A percentile compares a stretch with the other conserved stretches of the same genome.
Conservation (phyloP, 2,888 invertebrate species). For the Eudasyphora cyanicolor region DNA sequence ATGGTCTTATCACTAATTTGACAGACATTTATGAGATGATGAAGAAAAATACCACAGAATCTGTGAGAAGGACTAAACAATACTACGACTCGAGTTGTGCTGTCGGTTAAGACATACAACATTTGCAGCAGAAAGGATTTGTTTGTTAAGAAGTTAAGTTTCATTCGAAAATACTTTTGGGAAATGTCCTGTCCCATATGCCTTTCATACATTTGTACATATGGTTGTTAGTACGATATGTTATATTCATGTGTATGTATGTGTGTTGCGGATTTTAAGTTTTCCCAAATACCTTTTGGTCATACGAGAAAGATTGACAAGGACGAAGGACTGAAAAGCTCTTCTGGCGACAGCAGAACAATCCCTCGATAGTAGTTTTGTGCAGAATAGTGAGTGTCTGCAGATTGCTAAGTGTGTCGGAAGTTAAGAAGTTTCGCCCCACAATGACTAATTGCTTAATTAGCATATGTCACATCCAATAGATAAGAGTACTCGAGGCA, state of each 20-base stretch:
- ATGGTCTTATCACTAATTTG: constrained; percentile 74
- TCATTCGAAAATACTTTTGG: background rate
- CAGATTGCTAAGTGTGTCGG: constrained; percentile 7
- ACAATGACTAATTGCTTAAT: constrained; percentile 80
- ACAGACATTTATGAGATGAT: constrained; percentile 69
- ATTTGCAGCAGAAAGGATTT: background rate
- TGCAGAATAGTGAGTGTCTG: constrained; percentile 28
- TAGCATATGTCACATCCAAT: constrained; percentile 77
- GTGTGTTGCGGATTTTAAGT: constrained; percentile 8
- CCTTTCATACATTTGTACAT: background rate
- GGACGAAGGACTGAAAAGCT: background rate
- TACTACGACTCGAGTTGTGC: constrained; percentile 17
- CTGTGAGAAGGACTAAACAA: constrained; percentile 53
- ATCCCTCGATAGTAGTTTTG: too few species aligned
- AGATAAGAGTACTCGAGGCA: constrained; percentile 70
- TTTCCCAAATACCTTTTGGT: constrained; percentile 54
- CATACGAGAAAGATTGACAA: constrained; percentile 62
- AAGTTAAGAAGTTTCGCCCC: constrained; percentile 78
- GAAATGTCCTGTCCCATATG: background rate
- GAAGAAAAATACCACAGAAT: constrained; percentile 43
- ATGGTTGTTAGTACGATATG: too few species aligned
- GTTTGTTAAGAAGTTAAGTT: constrained; percentile 34
- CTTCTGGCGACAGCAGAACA: background rate
- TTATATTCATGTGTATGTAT: constrained; percentile 26
- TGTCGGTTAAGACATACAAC: constrained; percentile 38